Conservation (phyloP, 2,888 invertebrate genomes). For the Cephus sareptanus region DNA sequence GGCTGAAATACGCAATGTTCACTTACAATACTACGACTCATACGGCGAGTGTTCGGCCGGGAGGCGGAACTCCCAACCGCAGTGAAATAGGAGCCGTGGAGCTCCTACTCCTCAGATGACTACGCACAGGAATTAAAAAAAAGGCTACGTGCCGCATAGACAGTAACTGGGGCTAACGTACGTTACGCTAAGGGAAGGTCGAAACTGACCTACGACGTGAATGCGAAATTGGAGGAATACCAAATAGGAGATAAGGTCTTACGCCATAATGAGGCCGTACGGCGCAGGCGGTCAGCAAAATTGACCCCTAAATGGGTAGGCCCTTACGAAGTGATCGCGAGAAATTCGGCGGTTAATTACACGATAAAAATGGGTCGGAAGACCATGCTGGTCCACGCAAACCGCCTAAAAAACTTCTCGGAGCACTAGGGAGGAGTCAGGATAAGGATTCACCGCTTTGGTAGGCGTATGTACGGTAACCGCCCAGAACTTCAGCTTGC, state of each 20-base stretch:
- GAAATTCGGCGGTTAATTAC: too few relatives aligned
- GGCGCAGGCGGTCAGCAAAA: background rate
- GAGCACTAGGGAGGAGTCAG: background rate
- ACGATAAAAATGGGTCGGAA: background rate
- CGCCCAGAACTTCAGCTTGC: too few relatives aligned
- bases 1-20: background rate
- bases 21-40: background rate
- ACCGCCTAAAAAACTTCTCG: background rate
- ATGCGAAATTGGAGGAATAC: background rate
- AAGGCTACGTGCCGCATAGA: too few relatives aligned
- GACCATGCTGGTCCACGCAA: background rate
- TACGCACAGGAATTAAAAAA: too few relatives aligned
- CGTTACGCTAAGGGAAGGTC: too few relatives aligned
- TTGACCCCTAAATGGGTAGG: conserved; percentile 4
- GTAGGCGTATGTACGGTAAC: too few relatives aligned
- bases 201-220: too few relatives aligned
- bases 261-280: conserved; percentile 3
- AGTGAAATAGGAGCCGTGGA: too few relatives aligned
- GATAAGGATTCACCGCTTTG: too few relatives aligned
- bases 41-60: background rate
- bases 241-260: background rate
- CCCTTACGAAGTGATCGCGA: background rate
- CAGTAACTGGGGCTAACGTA: too few relatives aligned
- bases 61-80: background rate
- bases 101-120: too few relatives aligned